A percentile compares a stretch with the other conserved stretches of the same genome.
phyloP scores from a whole-genome alignment of 2,888 invertebrate genomes.

The Pandemis cinnamomeana region DNA sequence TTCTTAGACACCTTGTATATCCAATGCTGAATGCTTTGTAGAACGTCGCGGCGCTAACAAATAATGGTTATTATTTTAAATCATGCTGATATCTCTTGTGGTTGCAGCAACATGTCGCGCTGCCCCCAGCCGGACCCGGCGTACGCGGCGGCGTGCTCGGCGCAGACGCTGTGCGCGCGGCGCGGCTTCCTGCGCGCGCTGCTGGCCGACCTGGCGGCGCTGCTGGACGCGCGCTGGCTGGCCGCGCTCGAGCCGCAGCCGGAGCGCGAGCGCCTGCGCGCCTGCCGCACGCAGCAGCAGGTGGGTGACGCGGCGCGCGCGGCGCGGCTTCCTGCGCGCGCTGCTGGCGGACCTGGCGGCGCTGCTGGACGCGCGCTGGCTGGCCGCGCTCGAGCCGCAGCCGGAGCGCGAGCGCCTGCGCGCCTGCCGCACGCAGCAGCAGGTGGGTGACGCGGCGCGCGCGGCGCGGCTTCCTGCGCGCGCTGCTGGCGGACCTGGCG shows the following conservation, averaged over 20 bases:
- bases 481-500: conserved; percentile 86
- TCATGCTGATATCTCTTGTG: no score
- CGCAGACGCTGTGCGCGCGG: conserved; percentile 89
- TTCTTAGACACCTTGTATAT: no score
- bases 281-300: conserved; percentile 52
- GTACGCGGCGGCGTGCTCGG: conserved; percentile 88
- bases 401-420: conserved; percentile 84
- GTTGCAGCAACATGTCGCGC: conserved; percentile 58
- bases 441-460: conserved; percentile 86
- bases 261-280: conserved; percentile 85
- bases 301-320: conserved; percentile 87
- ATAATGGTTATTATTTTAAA: no score
- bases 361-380: conserved; percentile 82
- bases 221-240: conserved; percentile 84
- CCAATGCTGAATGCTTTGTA: no score
- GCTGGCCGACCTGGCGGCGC: conserved; percentile 83
- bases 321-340: conserved; percentile 89
- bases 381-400: conserved; percentile 84
- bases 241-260: conserved; percentile 84
- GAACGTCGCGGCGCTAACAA: no score
- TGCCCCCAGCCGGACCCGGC: conserved; percentile 70
- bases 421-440: conserved; percentile 63
- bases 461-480: conserved; percentile 89
- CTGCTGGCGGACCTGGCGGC: conserved; percentile 86
- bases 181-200: conserved; percentile 90